Evolutionary conservation across 2,797 vertebrate genomes (phyloP).

Genomic region (Thripadectes ignobilis): DNA sequence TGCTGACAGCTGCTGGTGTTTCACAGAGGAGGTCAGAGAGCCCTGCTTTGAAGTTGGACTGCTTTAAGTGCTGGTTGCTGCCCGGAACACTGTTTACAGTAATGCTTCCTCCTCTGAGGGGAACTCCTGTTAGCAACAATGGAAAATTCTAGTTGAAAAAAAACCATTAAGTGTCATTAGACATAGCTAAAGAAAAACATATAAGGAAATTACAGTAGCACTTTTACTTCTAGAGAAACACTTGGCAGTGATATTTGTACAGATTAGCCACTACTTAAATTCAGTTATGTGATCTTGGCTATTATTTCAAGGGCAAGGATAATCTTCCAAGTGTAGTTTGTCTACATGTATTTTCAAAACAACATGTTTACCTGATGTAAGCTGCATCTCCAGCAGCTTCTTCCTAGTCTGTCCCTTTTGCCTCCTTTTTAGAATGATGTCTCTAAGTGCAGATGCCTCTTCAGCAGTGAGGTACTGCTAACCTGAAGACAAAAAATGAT

Average conservation of each 20-base stretch:
- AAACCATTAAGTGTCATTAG: background rate
- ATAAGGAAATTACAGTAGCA: slow-evolving; percentile 5
- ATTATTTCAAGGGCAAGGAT: background rate
- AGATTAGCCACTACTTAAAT: background rate
- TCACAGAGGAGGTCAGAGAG: background rate
- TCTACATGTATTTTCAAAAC: background rate
- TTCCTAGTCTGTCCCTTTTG: background rate
- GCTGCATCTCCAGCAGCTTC: background rate
- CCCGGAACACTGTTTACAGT: slow-evolving; percentile 9
- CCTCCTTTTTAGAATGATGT: background rate
- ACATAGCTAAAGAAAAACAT: background rate
- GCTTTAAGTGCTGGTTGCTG: slow-evolving; percentile 23
- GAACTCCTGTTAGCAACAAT: background rate
- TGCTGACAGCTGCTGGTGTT: slow-evolving; percentile 26
- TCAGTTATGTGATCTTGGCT: background rate
- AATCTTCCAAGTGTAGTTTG: background rate
- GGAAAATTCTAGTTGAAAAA: slow-evolving; percentile 23
- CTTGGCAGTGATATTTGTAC: background rate
- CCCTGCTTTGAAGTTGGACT: background rate
- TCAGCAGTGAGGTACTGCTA: background rate
- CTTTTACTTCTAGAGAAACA: background rate
- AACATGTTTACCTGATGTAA: background rate
- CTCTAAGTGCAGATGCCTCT: background rate
- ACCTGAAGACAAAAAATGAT: background rate
- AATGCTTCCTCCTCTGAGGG: background rate